Evolutionary conservation across 1,140 invertebrate genomes (phyloP), one percentile per base, ranked within the genome.

Genomic region (Drosophila pachea): DNA sequence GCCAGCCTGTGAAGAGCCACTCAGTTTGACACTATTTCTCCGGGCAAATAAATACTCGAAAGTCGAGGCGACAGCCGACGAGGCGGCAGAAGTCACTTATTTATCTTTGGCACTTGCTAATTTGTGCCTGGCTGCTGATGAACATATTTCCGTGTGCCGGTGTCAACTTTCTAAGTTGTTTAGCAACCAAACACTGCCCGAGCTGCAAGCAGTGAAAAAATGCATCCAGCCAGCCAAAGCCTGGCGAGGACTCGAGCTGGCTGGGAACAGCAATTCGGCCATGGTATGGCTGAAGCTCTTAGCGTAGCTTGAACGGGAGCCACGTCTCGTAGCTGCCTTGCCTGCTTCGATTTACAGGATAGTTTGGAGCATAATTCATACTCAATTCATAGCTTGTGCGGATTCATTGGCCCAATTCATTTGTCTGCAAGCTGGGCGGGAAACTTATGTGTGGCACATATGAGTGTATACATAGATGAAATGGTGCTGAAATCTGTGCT

Each of bases 71-170:
- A 12, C 48, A 7, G 43, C 7, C 29, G 6, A 9, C 14, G 7
- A 0, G 22, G 22, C 3, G 22, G 22, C 22, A 47, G 38, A 40
- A 72, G 71, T 82, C 70, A 36, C 38, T 68, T 88, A 86, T 88
- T 88, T 88, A 86, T 86, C 86, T 88, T 88, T 86, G 77, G 76
- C 86, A 88, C 86, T 88, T 88, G 81, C 86, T 88, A 88, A 88
- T 88, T 88, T 84, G 78, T 79, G 72, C 66, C 48, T 65, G 72
- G 69, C 78, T 76, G 45, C 62, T 87, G 83, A 77, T 73, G 76
- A 74, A 81, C 83, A 84, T 87, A 81, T 82, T 73, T 82, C 71
- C 64, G 48, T 61, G 12, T 55, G 72, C 61, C 71, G 75, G 76
- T 86, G 86, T 88, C 77, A 87, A 82, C 86, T 86, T 82, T 68